phyloP scores from a whole-genome alignment of 2,113 vertebrate species.

The Zingel zingel region DNA sequence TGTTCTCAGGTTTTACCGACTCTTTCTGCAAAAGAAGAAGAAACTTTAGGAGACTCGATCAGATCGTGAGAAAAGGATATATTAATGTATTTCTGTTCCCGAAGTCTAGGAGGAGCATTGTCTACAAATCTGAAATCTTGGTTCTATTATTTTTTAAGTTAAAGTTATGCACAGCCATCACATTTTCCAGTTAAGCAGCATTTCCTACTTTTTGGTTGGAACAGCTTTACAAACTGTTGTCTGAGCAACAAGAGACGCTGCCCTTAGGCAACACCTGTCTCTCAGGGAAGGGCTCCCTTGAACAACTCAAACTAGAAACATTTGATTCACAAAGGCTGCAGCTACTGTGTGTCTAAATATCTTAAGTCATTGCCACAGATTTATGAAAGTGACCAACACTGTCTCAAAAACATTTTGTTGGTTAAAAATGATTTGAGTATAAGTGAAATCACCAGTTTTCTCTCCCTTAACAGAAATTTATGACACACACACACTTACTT shows the following conservation, averaged over 20 bases:
- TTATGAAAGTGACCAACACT: background rate
- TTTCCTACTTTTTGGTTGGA: background rate
- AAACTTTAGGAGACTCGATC: background rate
- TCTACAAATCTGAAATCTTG: background rate
- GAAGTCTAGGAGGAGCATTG: background rate
- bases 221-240: background rate
- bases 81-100: background rate
- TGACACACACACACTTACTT: too few species aligned
- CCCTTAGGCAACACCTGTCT: background rate
- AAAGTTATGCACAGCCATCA: background rate
- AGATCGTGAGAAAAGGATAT: background rate
- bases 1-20: constrained; percentile 54
- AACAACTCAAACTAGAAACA: background rate
- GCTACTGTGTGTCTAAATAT: background rate
- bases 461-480: background rate
- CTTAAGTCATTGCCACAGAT: too few species aligned
- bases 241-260: constrained; percentile 23
- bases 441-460: background rate
- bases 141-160: background rate
- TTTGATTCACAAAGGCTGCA: background rate
- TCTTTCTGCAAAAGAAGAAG: constrained; percentile 72
- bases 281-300: background rate
- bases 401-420: background rate
- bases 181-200: background rate
- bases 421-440: background rate